These are phyloP conservation scores for Hemiprocne comata DNA, from an alignment of 2,113 vertebrate species.

Conservation along the genomic window DNA sequence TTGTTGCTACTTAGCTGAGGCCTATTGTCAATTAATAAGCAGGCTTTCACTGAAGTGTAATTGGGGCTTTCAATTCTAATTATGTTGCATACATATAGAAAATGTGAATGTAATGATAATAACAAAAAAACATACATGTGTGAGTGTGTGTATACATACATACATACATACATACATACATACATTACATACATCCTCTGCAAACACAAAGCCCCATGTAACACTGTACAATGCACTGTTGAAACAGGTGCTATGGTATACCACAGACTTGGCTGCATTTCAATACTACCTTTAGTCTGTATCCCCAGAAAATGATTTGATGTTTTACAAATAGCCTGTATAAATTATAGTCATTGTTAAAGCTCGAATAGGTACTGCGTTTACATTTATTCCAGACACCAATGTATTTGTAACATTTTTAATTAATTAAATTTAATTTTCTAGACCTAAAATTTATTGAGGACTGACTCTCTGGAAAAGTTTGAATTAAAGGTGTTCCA, in stretches of 20 bases:
- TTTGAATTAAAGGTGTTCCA: not conserved
- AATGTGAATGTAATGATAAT: not conserved
- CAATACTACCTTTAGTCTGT: not conserved
- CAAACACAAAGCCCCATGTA: not conserved
- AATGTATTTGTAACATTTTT: not conserved
- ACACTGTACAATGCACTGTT: not conserved
- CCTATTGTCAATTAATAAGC: conserved; percentile 72
- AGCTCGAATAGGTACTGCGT: not conserved
- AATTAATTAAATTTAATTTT: not conserved
- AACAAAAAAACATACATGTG: not conserved
- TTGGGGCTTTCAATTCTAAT: conserved; percentile 67
- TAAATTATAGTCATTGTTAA: not conserved
- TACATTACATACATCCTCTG: not conserved
- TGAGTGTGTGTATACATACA: not conserved
- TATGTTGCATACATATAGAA: conserved; percentile 5
- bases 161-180: not conserved
- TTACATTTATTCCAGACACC: not conserved
- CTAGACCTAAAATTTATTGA: not conserved
- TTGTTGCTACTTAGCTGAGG: conserved; percentile 70
- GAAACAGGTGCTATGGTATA: not conserved
- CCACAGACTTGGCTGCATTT: not conserved
- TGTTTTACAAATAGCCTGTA: not conserved
- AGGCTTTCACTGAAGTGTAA: conserved; percentile 69
- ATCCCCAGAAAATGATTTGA: not conserved
- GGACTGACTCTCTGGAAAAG: not conserved